Percentiles rank a stretch among this genome's conserved stretches.
phyloP scores from a whole-genome alignment of 2,797 vertebrate species.

The Platyrinchus mystaceus region DNA sequence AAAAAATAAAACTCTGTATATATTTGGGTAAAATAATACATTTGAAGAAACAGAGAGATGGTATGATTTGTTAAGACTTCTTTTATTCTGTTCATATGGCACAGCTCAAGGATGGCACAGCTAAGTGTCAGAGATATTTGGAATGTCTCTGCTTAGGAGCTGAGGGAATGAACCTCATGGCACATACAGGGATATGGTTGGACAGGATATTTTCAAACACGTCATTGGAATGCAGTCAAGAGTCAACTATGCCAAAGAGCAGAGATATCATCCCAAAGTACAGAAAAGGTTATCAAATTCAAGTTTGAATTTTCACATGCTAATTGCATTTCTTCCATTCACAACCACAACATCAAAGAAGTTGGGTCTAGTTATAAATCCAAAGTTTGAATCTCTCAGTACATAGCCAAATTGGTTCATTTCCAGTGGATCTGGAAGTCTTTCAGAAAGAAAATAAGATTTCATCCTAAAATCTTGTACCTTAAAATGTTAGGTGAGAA shows the following conservation, averaged over 20 bases:
- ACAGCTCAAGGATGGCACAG: not conserved
- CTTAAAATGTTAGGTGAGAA: not conserved
- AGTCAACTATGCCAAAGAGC: not conserved
- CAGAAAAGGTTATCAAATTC: not conserved
- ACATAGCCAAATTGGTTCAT: not conserved
- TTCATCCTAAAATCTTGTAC: not conserved
- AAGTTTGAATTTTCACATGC: not conserved
- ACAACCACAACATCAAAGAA: not conserved
- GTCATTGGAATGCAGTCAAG: not conserved
- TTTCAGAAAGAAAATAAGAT: not conserved
- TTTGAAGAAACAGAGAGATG: not conserved
- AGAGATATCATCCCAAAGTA: not conserved
- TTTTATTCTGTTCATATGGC: not conserved
- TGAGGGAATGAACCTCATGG: not conserved
- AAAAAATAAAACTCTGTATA: not conserved
- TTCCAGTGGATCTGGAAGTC: not conserved
- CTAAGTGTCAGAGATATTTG: not conserved
- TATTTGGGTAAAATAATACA: not conserved
- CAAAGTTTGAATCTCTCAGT: not conserved
- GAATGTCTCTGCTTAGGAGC: not conserved
- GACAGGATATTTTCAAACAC: not conserved
- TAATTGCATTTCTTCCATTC: constrained; percentile 15
- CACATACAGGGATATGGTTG: not conserved
- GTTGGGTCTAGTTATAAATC: not conserved
- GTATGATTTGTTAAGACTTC: not conserved